Conservation (phyloP, 2,888 invertebrate genomes). For the Marronus borbonicus region DNA sequence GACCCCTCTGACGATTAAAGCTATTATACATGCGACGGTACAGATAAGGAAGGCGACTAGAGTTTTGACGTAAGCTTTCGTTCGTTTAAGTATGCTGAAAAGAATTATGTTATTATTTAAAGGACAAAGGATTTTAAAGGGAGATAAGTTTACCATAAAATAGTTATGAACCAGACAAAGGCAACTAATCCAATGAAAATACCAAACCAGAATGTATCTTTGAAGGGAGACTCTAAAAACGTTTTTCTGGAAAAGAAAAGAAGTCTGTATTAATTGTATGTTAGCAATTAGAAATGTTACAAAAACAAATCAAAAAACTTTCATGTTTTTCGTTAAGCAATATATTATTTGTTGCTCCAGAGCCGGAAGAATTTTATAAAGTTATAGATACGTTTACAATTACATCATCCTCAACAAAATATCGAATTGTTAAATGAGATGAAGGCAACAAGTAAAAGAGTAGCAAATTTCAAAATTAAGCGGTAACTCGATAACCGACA, state of each 20-base stretch:
- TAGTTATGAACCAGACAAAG: slow-evolving; percentile 77
- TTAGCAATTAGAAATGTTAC: too few species aligned
- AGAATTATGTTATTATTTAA: not conserved
- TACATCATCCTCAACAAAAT: too few species aligned
- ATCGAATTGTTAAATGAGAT: too few species aligned
- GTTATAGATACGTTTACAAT: too few species aligned
- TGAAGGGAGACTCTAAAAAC: slow-evolving; percentile 75
- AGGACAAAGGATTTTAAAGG: not conserved
- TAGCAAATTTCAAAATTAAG: too few species aligned
- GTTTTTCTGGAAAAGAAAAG: slow-evolving; percentile 64
- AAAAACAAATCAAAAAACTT: too few species aligned
- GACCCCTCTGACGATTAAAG: slow-evolving; percentile 64
- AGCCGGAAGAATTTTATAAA: too few species aligned
- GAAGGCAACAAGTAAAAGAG: too few species aligned
- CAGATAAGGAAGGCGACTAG: slow-evolving; percentile 65
- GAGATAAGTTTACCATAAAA: slow-evolving; percentile 74
- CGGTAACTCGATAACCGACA: too few species aligned
- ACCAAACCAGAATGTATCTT: slow-evolving; percentile 77
- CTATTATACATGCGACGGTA: slow-evolving; percentile 64
- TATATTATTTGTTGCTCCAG: too few species aligned
- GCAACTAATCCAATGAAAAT: slow-evolving; percentile 77
- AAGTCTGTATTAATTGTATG: too few species aligned
- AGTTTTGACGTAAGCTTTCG: slow-evolving; percentile 66
- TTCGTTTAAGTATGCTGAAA: slow-evolving; percentile 65
- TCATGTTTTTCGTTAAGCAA: too few species aligned